Conservation (phyloP, 1,140 invertebrate genomes). For the Atopsyche davidsoni region DNA sequence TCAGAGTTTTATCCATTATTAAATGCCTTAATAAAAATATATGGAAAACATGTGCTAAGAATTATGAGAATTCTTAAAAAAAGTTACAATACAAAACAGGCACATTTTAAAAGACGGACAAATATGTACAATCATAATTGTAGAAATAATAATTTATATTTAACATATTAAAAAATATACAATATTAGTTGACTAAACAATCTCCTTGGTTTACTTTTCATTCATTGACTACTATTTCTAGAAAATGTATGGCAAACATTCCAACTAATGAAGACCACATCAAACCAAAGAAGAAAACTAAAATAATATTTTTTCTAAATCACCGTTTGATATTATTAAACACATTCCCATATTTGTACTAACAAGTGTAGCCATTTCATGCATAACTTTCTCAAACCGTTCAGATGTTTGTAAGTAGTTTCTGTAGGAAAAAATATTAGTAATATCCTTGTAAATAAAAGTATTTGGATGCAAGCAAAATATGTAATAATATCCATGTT, state of each 20-base stretch:
- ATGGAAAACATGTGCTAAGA: not conserved
- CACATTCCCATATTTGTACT: too few relatives aligned
- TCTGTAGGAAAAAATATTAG: too few relatives aligned
- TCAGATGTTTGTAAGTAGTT: too few relatives aligned
- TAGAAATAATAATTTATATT: not conserved
- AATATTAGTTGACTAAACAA: not conserved
- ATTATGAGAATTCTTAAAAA: not conserved
- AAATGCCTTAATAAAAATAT: not conserved
- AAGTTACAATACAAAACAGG: not conserved
- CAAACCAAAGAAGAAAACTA: too few relatives aligned
- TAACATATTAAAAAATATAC: not conserved
- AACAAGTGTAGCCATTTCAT: too few relatives aligned
- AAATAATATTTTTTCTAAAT: too few relatives aligned
- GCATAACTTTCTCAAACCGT: too few relatives aligned
- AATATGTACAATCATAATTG: not conserved
- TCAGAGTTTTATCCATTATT: not conserved
- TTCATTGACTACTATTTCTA: too few relatives aligned
- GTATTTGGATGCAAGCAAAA: not conserved
- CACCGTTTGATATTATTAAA: too few relatives aligned
- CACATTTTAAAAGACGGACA: conserved; percentile 8
- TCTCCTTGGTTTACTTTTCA: too few relatives aligned
- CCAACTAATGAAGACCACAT: too few relatives aligned
- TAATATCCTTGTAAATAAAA: not conserved
- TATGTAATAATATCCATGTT: not conserved
- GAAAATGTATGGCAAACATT: too few relatives aligned